A percentile compares a stretch with the other conserved stretches of the same genome.
Conservation (phyloP, 2,797 vertebrate species). For the Masticophis lateralis region DNA sequence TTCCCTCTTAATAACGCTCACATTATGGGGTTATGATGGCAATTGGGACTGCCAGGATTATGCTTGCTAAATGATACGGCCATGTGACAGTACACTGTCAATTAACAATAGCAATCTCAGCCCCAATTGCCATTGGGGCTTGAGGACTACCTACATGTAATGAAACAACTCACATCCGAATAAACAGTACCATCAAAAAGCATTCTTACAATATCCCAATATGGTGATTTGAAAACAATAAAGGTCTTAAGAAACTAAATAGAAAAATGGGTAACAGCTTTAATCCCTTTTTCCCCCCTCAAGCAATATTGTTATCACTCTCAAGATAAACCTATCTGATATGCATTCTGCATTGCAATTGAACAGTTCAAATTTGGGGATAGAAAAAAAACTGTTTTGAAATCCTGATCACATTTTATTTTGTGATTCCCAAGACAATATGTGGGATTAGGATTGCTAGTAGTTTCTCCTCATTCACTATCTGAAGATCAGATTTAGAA, state of each 20-base stretch:
- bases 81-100: background rate
- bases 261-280: background rate
- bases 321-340: background rate
- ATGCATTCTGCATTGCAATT: background rate
- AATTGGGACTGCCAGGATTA: background rate
- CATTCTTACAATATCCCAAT: conserved; percentile 32
- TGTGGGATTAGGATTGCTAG: background rate
- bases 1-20: background rate
- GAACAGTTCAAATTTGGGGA: background rate
- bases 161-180: conserved; percentile 54
- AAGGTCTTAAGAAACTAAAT: background rate
- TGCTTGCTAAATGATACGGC: background rate
- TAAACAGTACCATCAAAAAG: conserved; percentile 69
- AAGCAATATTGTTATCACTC: background rate
- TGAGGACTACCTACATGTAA: background rate
- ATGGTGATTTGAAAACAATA: conserved; percentile 13
- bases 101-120: background rate
- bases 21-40: background rate
- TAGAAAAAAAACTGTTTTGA: background rate
- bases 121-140: background rate
- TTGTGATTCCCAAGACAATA: background rate
- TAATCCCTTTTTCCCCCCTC: too few relatives aligned
- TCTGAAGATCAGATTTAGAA: background rate
- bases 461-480: background rate
- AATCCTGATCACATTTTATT: background rate